A percentile compares a stretch with the other conserved stretches of the same genome.
Evolutionary conservation across 2,113 vertebrate species (phyloP).

Genomic region (Hyaena hyaena): DNA sequence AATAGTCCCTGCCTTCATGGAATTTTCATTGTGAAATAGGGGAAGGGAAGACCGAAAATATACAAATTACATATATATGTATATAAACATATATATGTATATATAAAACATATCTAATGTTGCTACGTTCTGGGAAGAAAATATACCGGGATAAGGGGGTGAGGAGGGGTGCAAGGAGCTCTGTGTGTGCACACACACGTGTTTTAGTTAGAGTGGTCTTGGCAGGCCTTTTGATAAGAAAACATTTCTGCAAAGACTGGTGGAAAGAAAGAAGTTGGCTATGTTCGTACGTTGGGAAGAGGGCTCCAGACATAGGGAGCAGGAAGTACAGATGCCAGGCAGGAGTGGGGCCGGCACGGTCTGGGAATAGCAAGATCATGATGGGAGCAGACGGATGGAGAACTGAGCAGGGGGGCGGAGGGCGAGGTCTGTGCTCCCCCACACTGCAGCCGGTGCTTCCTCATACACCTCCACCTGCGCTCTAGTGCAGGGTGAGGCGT

Average conservation of each 20-base stretch:
- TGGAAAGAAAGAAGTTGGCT: neutral
- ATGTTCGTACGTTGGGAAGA: neutral
- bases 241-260: neutral
- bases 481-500: no score
- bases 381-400: neutral
- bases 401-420: neutral
- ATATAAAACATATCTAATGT: neutral
- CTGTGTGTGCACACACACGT: neutral
- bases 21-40: neutral
- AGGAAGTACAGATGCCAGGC: neutral
- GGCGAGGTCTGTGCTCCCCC: neutral
- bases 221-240: neutral
- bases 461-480: no score
- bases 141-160: neutral
- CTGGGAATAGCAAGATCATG: neutral
- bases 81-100: no score
- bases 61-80: neutral
- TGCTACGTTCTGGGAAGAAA: neutral
- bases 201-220: neutral
- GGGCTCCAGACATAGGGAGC: neutral
- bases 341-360: neutral
- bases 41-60: neutral
- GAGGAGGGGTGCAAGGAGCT: neutral
- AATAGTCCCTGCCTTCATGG: neutral
- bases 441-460: no score